Percentiles rank a stretch among this genome's conserved stretches.
Conservation (phyloP, 2,797 vertebrate species). For the Hipposideros larvatus region DNA sequence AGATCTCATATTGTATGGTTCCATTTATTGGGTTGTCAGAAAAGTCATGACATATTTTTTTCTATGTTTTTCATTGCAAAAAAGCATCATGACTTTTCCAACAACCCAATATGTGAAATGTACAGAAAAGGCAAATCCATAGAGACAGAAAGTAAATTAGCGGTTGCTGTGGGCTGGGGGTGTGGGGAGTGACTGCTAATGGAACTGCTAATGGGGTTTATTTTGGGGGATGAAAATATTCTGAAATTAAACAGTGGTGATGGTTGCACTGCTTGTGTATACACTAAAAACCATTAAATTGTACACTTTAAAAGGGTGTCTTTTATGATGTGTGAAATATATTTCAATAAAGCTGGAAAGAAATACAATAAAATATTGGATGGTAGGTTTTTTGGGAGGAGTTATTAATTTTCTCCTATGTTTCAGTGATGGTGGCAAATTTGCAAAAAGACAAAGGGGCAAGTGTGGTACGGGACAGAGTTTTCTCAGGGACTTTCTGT, state of each 20-base stretch:
- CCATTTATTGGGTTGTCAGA: neutral
- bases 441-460: neutral
- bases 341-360: conserved; percentile 43
- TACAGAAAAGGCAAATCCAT: neutral
- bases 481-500: neutral
- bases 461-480: neutral
- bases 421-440: neutral
- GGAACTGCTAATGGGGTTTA: neutral
- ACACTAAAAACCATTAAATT: neutral
- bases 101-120: neutral
- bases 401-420: neutral
- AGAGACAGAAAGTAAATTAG: neutral
- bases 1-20: neutral
- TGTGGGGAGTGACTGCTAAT: neutral
- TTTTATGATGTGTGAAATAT: neutral
- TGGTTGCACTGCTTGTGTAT: neutral
- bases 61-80: too few species aligned
- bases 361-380: neutral
- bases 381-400: neutral
- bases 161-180: neutral
- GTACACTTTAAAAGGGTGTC: neutral
- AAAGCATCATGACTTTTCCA: too few species aligned
- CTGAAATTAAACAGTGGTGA: neutral
- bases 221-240: neutral
- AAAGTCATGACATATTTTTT: too few species aligned